Evolutionary conservation across 2,113 vertebrate species (phyloP).

Genomic region (Scalopus aquaticus): DNA sequence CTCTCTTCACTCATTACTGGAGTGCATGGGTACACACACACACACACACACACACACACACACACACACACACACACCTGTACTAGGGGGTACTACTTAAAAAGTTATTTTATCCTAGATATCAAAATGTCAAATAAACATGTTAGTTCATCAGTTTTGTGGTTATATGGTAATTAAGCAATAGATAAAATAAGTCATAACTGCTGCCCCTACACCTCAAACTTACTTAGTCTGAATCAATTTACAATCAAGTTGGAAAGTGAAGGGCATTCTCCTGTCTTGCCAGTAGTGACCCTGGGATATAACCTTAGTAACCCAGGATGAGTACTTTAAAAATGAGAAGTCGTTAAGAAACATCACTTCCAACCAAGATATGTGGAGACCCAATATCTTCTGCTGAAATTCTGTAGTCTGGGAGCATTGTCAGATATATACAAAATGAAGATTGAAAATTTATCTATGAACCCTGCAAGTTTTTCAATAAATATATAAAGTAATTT

Average conservation of each 20-base stretch:
- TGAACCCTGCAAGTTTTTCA: conserved; percentile 68
- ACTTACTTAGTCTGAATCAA: neutral
- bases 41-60: neutral
- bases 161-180: neutral
- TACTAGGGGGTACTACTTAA: neutral
- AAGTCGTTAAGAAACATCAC: conserved; percentile 28
- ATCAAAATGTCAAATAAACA: neutral
- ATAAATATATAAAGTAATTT: conserved; percentile 79
- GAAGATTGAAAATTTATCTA: conserved; percentile 79
- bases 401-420: neutral
- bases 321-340: neutral
- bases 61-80: neutral
- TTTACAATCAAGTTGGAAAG: neutral
- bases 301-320: neutral
- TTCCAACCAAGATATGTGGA: conserved; percentile 5
- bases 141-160: neutral
- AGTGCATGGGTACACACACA: accelerated
- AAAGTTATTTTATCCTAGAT: neutral
- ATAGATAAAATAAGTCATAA: neutral
- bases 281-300: neutral
- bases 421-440: conserved; percentile 66
- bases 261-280: neutral
- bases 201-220: neutral
- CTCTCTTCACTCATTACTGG: neutral
- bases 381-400: conserved; percentile 43